phyloP scores from a whole-genome alignment of 1,140 invertebrate genomes.

The Telenomus remus region DNA sequence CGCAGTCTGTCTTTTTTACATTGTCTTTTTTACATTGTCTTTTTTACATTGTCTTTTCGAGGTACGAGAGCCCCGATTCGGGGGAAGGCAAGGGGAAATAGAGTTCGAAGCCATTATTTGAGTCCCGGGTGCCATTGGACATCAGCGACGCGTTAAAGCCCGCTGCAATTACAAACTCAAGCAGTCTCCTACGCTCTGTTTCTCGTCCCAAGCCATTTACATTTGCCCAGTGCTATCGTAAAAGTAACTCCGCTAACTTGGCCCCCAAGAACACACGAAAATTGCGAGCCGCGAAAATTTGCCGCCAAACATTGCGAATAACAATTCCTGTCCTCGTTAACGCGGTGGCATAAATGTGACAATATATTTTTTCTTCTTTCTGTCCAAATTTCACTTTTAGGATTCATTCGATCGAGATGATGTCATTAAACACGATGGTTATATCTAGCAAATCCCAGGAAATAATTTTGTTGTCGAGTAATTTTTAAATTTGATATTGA shows the following conservation, averaged over 20 bases:
- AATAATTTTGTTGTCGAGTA: too few species aligned
- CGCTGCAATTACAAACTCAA: conserved; percentile 73
- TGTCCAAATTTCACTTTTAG: background rate
- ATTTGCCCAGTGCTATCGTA: conserved; percentile 67
- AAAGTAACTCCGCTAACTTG: conserved; percentile 69
- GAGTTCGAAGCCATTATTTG: conserved; percentile 70
- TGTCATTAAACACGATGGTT: background rate
- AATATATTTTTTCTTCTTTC: background rate
- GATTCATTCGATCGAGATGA: background rate
- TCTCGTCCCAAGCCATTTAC: conserved; percentile 63
- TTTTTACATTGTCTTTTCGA: conserved; percentile 44
- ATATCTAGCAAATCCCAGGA: too few species aligned
- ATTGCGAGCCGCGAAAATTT: conserved; percentile 57
- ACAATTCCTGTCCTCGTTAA: conserved; percentile 17
- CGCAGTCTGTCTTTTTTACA: conserved; percentile 56
- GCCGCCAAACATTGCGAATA: conserved; percentile 26
- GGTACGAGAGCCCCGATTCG: background rate
- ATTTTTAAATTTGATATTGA: conserved; percentile 14
- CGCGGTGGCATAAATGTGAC: conserved; percentile 16
- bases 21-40: too few species aligned
- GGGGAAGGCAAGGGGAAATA: conserved; percentile 44
- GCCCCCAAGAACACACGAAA: conserved; percentile 60
- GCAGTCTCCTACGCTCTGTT: conserved; percentile 57
- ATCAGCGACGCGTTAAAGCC: conserved; percentile 71
- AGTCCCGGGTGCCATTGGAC: conserved; percentile 67